Percentiles rank a stretch among this genome's conserved stretches.
phyloP scores from a whole-genome alignment of 2,888 invertebrate genomes.

The Electrophaes corylata region DNA sequence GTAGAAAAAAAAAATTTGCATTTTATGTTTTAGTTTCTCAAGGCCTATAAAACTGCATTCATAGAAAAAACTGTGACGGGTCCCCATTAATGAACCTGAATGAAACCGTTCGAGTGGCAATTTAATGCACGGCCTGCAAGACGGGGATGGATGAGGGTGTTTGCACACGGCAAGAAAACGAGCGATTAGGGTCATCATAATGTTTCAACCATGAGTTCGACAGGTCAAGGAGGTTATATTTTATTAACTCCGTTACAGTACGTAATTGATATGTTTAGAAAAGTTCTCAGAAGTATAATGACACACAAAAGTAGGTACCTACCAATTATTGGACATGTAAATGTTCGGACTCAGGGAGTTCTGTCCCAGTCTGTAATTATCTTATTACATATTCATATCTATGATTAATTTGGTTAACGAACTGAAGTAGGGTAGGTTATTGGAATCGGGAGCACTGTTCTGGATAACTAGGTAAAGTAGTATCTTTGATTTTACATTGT shows the following conservation, averaged over 20 bases:
- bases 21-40: too few relatives aligned
- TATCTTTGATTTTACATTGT: neutral
- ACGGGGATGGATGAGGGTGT: conserved; percentile 57
- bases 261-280: conserved; percentile 66
- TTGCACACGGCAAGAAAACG: conserved; percentile 58
- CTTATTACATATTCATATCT: conserved; percentile 45
- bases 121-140: conserved; percentile 68
- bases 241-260: conserved; percentile 61
- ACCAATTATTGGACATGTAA: conserved; percentile 51
- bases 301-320: conserved; percentile 46
- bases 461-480: neutral
- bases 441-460: conserved; percentile 11
- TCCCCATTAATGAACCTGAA: too few relatives aligned
- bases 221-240: conserved; percentile 52
- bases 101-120: conserved; percentile 60
- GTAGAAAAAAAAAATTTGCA: too few relatives aligned
- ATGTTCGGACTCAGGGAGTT: conserved; percentile 40
- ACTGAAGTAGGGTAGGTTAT: neutral
- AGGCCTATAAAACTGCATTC: too few relatives aligned
- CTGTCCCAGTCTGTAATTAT: conserved; percentile 42
- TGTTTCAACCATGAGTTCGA: conserved; percentile 56
- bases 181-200: conserved; percentile 68
- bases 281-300: conserved; percentile 55
- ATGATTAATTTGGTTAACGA: conserved; percentile 40
- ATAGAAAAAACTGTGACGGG: too few relatives aligned